phyloP scores from a whole-genome alignment of 1,140 invertebrate species.

The Rhopalosiphum padi region DNA sequence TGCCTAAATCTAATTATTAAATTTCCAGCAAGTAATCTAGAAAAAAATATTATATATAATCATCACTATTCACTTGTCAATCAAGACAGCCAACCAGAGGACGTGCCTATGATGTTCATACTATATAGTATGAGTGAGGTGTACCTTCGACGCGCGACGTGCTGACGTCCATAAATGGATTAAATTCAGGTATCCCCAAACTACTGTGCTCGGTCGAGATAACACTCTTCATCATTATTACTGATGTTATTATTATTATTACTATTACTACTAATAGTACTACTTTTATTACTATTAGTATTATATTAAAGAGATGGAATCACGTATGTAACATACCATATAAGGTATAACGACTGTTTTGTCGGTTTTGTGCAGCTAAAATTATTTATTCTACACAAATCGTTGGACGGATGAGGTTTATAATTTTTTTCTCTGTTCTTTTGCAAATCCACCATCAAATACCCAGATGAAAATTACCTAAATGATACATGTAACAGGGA shows the following conservation, averaged over 20 bases:
- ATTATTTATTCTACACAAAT: constrained; percentile 37
- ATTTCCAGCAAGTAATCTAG: not conserved
- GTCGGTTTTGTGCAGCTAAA: not conserved
- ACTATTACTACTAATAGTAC: constrained; percentile 9
- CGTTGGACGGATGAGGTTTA: not conserved
- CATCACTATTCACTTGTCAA: constrained; percentile 6
- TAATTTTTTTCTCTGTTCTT: not conserved
- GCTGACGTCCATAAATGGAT: constrained; percentile 33
- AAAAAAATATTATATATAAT: not conserved
- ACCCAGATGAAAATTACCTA: not conserved
- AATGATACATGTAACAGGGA: not conserved
- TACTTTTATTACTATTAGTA: constrained; percentile 23
- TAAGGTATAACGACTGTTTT: constrained; percentile 40
- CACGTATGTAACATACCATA: constrained; percentile 44
- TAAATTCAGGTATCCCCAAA: constrained; percentile 45
- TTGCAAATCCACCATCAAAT: not conserved
- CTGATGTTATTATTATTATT: constrained; percentile 36
- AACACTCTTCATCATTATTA: constrained; percentile 31
- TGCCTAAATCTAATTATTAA: not conserved
- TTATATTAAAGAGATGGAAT: constrained; percentile 50
- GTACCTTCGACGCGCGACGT: not conserved
- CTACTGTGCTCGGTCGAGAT: not conserved
- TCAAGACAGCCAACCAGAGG: not conserved
- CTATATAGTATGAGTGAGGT: not conserved
- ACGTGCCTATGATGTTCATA: not conserved